Conservation (phyloP, 2,888 invertebrate genomes). For the Crocallis elinguaria region DNA sequence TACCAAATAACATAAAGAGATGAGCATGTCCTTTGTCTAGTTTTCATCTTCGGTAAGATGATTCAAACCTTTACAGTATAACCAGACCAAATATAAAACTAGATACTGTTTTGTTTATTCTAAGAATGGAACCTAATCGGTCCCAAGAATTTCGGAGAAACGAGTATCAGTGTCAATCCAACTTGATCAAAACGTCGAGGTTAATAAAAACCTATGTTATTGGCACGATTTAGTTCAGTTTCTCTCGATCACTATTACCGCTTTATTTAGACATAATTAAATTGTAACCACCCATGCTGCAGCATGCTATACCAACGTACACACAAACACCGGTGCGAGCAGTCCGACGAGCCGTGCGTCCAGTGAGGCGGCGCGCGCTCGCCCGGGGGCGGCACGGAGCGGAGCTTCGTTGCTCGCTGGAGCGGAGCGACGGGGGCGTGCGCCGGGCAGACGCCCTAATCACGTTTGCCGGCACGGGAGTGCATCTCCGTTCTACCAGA, state of each 20-base stretch:
- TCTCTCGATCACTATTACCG: neutral
- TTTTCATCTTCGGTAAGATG: too few species aligned
- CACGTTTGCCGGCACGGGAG: constrained; percentile 6
- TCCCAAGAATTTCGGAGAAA: too few species aligned
- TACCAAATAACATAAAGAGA: too few species aligned
- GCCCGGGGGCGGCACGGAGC: too few species aligned
- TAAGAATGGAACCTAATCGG: too few species aligned
- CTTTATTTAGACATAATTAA: neutral
- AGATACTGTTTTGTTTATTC: too few species aligned
- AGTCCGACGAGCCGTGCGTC: neutral
- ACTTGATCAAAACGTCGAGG: too few species aligned
- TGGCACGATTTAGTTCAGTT: neutral
- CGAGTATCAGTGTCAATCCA: too few species aligned
- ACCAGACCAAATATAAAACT: too few species aligned
- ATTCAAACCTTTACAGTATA: too few species aligned
- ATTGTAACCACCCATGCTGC: neutral
- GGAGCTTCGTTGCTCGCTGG: neutral
- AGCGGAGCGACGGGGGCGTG: neutral
- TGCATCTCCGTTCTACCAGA: neutral
- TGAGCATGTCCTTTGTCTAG: too few species aligned
- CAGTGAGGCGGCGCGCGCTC: neutral
- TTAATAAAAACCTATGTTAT: too few species aligned
- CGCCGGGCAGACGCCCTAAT: constrained; percentile 1
- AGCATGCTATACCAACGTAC: neutral
- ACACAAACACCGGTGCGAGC: neutral